Percentiles rank a stretch among this genome's conserved stretches.
Evolutionary conservation across 2,113 vertebrate species (phyloP).

Genomic region (Pelecanus crispus): DNA sequence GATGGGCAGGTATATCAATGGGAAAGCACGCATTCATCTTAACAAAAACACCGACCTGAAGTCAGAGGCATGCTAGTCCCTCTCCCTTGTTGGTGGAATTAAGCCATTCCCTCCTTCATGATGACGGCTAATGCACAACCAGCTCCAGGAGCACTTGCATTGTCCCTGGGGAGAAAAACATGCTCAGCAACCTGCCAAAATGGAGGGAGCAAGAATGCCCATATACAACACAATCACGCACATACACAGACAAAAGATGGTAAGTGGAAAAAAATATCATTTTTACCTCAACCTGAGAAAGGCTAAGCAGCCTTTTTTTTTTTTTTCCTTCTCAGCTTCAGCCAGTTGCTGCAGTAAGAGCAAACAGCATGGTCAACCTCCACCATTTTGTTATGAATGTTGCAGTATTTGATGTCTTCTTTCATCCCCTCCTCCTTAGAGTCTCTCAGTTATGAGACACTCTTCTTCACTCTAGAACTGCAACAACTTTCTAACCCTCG

Average conservation of each 20-base stretch:
- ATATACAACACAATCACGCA: rapidly evolving
- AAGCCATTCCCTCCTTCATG: background rate
- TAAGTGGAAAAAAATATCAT: background rate
- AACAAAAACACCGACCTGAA: background rate
- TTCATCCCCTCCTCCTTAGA: background rate
- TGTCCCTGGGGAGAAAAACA: background rate
- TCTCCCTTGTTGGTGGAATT: background rate
- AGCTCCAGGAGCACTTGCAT: background rate
- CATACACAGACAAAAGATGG: background rate
- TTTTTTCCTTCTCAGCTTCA: background rate
- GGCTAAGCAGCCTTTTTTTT: background rate
- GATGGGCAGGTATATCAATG: background rate
- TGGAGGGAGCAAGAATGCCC: background rate
- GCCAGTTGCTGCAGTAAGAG: rapidly evolving
- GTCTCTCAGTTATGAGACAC: background rate
- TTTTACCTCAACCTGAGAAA: background rate
- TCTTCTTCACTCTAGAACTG: background rate
- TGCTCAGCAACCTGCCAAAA: background rate
- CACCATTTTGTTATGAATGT: background rate
- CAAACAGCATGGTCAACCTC: background rate
- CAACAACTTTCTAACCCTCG: background rate
- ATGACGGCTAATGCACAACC: rapidly evolving
- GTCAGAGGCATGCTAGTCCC: background rate
- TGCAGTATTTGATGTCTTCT: background rate
- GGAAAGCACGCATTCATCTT: background rate